These are phyloP conservation scores for Apostichopus parvimensis DNA, from an alignment of 35 echinoderm and acorn worm species.

Conservation along the genomic window DNA sequence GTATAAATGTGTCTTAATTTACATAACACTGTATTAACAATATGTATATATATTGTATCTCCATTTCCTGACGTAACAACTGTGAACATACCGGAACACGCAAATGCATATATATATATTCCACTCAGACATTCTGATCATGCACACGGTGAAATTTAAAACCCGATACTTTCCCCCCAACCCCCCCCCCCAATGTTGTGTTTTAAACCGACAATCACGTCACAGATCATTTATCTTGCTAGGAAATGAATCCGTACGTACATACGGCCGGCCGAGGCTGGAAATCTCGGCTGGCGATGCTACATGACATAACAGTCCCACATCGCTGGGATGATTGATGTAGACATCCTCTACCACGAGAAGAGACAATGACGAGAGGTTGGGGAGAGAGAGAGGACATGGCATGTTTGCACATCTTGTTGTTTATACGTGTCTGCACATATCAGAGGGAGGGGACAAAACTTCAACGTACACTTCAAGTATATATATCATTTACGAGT, in stretches of 20 bases:
- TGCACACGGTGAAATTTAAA: no score
- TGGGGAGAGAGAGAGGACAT: background rate
- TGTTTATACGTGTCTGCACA: background rate
- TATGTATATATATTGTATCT: no score
- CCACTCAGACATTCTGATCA: no score
- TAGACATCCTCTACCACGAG: background rate
- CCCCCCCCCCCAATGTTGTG: background rate
- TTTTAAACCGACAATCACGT: slow-evolving; percentile 16
- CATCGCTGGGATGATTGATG: background rate
- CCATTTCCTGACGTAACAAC: no score
- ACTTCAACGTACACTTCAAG: background rate
- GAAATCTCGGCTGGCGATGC: background rate
- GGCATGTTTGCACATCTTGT: slow-evolving; percentile 2
- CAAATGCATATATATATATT: no score
- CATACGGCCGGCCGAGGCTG: no score
- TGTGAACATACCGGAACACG: no score
- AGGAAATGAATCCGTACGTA: background rate
- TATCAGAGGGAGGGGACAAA: background rate
- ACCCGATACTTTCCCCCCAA: no score
- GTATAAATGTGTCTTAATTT: no score
- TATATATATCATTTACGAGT: background rate
- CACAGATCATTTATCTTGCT: slow-evolving; percentile 43
- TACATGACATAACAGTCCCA: background rate
- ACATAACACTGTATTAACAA: no score
- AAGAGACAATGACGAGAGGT: background rate